A percentile compares a stretch with the other conserved stretches of the same genome.
These are phyloP conservation scores for Polypterus bichir DNA, from an alignment of 2,113 vertebrate genomes.

Conservation along the genomic window DNA sequence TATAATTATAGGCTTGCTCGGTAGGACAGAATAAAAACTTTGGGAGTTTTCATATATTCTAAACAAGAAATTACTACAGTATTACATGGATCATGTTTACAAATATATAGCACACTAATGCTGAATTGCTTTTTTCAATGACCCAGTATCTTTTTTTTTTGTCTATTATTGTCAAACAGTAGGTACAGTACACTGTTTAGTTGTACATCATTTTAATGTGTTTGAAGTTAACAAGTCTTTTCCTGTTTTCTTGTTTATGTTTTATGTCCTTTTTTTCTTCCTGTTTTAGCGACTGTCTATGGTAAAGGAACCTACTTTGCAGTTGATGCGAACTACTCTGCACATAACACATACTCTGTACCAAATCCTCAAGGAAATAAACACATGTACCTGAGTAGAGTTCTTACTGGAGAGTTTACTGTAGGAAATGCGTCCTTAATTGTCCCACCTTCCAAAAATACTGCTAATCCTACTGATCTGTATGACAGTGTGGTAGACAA, in stretches of 20 bases:
- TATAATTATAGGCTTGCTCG: no score
- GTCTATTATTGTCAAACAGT: no score
- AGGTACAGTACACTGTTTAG: no score
- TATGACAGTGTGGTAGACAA: slow-evolving; percentile 62
- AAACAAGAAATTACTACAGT: no score
- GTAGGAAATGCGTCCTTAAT: slow-evolving; percentile 17
- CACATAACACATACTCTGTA: slow-evolving; percentile 34
- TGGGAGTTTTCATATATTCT: no score
- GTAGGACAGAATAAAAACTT: no score
- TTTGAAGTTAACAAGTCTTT: background rate
- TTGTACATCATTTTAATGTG: no score
- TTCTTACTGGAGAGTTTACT: slow-evolving; percentile 56
- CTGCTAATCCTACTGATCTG: slow-evolving; percentile 10
- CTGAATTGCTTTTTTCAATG: no score
- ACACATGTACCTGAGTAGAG: slow-evolving; percentile 57
- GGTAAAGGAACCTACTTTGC: slow-evolving; percentile 74
- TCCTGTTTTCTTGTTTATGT: slow-evolving; percentile 13
- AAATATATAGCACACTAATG: no score
- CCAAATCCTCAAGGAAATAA: slow-evolving; percentile 36
- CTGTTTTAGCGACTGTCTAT: slow-evolving; percentile 35
- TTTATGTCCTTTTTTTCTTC: slow-evolving; percentile 3
- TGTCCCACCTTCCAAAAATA: slow-evolving; percentile 40
- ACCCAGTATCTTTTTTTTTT: no score
- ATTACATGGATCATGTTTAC: no score
- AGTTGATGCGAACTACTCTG: slow-evolving; percentile 49